Evolutionary conservation across 1,140 invertebrate species (phyloP), one percentile per base, ranked within the genome.

Genomic region (Xylocopa sonorina): DNA sequence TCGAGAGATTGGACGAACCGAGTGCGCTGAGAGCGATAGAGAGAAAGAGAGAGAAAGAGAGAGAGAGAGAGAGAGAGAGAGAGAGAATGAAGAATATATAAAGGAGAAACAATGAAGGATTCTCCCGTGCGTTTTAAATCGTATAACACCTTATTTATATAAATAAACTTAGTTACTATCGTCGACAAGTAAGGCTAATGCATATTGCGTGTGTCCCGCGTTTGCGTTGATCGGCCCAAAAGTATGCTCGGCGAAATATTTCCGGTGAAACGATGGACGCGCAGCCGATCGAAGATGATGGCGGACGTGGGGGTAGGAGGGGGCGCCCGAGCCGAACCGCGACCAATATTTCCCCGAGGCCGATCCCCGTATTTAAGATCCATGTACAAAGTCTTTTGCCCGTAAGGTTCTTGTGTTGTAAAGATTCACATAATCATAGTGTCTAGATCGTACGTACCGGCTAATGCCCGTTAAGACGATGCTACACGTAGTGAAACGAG

Each of bases 401-500:
- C 82, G 85, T 92, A 91, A 92, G 90, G 85, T 90, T 91, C 90
- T 92, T 93, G 92, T 93, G 91, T 93, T 92, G 92, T 92, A 93
- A 93, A 93, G 90, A n/a, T 92, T 92, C 90, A 93, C 90, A 90
- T 92, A 92, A 92, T 91, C 91, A 91, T 93, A 92, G 92, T 87
- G 85, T 91, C 90, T 93, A 92, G 90, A 75, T 80, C 81, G 81
- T 86, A 81, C 81, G 86, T 92, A 92, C 87, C 83, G 88, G 87
- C 86, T 89, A 90, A 89, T 80, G 78, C 75, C 82, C 81, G 78
- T 86, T 87, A 86, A 87, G 78, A 86, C 85, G 85, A 87, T 86
- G 81, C 84, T 86, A 90, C 82, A 89, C 85, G 89, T 91, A 91
- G 90, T 90, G 76, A 85, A 88, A 89, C 88, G 88, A 91, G 84